Conservation (phyloP, 1,140 invertebrate species). For the Cydia pomonella region DNA sequence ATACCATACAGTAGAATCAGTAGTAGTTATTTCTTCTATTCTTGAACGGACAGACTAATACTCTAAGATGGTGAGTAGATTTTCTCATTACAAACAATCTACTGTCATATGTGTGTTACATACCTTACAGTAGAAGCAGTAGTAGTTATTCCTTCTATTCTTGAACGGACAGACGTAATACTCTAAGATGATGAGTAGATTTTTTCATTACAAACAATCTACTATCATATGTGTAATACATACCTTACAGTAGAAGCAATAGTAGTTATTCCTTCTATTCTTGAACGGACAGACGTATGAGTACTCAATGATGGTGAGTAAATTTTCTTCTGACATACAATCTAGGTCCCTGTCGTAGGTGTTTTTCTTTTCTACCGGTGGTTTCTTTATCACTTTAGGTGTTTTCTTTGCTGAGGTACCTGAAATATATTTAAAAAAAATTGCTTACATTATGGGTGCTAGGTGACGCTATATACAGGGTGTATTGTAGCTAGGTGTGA, state of each 20-base stretch:
- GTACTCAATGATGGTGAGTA: constrained; percentile 69
- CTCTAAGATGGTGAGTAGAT: constrained; percentile 62
- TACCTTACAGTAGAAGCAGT: constrained; percentile 72
- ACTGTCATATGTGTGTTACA: background rate
- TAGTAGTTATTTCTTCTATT: too few species aligned
- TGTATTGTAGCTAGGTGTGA: too few species aligned
- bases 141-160: constrained; percentile 73
- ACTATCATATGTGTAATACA: background rate
- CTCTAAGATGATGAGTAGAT: constrained; percentile 67
- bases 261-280: constrained; percentile 73
- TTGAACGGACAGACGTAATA: constrained; percentile 73
- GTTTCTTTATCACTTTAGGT: constrained; percentile 52
- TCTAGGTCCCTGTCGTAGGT: constrained; percentile 68
- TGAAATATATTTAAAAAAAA: constrained; percentile 35
- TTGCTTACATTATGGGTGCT: too few species aligned
- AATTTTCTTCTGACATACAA: constrained; percentile 71
- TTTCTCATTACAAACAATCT: constrained; percentile 32
- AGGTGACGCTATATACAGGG: too few species aligned
- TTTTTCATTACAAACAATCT: constrained; percentile 33
- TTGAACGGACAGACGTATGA: constrained; percentile 73
- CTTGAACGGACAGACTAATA: too few species aligned
- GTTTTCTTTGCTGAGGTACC: constrained; percentile 48
- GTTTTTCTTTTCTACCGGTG: constrained; percentile 63
- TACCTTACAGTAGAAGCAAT: constrained; percentile 72
- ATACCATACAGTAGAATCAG: too few species aligned